These are phyloP conservation scores for Cataglyphis albicans DNA, from an alignment of 2,888 invertebrate species.

Conservation along the genomic window DNA sequence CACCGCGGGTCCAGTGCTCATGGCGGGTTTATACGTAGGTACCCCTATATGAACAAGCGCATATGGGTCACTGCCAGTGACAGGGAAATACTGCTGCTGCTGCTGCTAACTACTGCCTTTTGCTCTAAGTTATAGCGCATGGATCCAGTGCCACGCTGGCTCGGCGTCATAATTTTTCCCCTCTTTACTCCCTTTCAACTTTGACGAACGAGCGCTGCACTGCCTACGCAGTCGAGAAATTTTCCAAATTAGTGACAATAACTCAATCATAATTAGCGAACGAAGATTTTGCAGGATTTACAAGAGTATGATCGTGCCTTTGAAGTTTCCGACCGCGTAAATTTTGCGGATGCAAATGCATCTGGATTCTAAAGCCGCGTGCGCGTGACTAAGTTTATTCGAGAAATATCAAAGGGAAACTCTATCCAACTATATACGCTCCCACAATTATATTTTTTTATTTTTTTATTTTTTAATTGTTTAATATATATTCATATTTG, in stretches of 20 bases:
- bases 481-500: background rate
- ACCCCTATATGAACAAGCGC: slow-evolving; percentile 52
- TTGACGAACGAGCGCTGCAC: background rate
- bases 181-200: background rate
- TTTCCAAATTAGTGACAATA: background rate
- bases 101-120: slow-evolving; percentile 77
- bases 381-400: background rate
- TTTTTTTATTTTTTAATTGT: background rate
- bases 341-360: background rate
- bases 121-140: slow-evolving; percentile 74
- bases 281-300: background rate
- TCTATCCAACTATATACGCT: background rate
- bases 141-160: slow-evolving; percentile 51
- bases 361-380: background rate
- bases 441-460: too few species aligned
- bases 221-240: background rate
- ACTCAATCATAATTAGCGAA: background rate
- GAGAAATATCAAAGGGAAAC: background rate
- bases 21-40: slow-evolving; percentile 54
- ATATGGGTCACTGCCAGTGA: slow-evolving; percentile 74
- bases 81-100: slow-evolving; percentile 76
- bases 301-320: background rate
- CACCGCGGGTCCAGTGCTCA: slow-evolving; percentile 55
- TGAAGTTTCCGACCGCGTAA: background rate
- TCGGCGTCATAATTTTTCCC: slow-evolving; percentile 42